Evolutionary conservation across 2,797 vertebrate species (phyloP).

Genomic region (Platalea minor): DNA sequence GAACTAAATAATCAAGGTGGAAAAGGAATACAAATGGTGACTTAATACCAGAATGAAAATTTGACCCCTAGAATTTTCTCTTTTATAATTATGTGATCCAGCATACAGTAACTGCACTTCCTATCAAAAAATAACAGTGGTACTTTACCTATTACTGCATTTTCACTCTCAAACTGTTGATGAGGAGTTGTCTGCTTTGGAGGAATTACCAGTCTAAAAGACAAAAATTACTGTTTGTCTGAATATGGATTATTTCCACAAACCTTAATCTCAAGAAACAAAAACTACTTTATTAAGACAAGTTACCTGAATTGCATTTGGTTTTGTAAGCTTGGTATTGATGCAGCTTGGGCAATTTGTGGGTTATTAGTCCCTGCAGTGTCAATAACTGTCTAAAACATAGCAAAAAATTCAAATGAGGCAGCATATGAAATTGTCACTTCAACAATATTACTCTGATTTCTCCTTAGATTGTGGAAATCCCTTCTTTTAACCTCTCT

Average conservation of each 20-base stretch:
- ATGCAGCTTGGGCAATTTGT: conserved; percentile 31
- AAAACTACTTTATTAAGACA: conserved; percentile 44
- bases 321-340: conserved; percentile 48
- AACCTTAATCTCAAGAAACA: background rate
- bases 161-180: conserved; percentile 51
- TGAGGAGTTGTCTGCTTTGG: conserved; percentile 50
- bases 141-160: conserved; percentile 54
- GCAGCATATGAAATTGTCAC: background rate
- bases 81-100: background rate
- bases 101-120: background rate
- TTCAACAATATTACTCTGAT: background rate
- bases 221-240: conserved; percentile 36
- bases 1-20: background rate
- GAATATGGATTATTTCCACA: background rate
- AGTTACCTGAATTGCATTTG: conserved; percentile 75
- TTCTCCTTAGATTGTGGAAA: background rate
- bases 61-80: background rate
- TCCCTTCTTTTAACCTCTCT: background rate
- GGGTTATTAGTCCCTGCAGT: background rate
- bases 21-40: background rate
- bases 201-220: conserved; percentile 64
- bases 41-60: background rate
- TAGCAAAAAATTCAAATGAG: conserved; percentile 24
- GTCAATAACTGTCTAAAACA: conserved; percentile 63
- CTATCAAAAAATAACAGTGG: background rate